Evolutionary conservation across 2,888 invertebrate species (phyloP).

Genomic region (Erpobdella octoculata): DNA sequence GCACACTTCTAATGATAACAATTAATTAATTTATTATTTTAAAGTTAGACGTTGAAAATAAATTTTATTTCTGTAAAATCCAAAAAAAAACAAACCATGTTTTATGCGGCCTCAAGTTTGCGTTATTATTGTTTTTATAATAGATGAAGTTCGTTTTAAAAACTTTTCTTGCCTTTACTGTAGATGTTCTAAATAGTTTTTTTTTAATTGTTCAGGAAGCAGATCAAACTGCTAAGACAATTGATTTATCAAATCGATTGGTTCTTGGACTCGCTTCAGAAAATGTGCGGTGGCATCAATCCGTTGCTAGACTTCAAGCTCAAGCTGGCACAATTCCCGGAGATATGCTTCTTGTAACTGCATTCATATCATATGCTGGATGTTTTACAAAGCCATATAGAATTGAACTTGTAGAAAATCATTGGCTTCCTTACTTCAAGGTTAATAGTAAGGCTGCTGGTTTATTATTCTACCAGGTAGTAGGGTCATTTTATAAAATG

Average conservation of each 20-base stretch:
- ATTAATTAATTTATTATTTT: too few relatives aligned
- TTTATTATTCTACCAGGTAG: not conserved
- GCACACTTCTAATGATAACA: too few relatives aligned
- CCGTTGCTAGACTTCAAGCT: slow-evolving; percentile 68
- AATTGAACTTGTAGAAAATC: slow-evolving; percentile 67
- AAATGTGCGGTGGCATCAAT: slow-evolving; percentile 90
- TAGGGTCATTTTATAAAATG: too few relatives aligned
- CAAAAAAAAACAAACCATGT: too few relatives aligned
- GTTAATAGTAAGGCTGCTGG: slow-evolving; percentile 45
- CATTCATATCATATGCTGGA: slow-evolving; percentile 91
- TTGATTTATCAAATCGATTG: slow-evolving; percentile 79
- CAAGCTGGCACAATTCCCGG: slow-evolving; percentile 86
- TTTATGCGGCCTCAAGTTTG: too few relatives aligned
- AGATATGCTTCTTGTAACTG: slow-evolving; percentile 81
- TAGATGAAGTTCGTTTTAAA: not conserved
- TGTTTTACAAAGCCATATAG: slow-evolving; percentile 90
- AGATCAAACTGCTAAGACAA: slow-evolving; percentile 84
- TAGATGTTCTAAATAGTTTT: too few relatives aligned
- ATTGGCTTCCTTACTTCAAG: slow-evolving; percentile 66
- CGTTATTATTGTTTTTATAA: not conserved
- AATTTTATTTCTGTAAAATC: too few relatives aligned
- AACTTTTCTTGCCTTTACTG: too few relatives aligned
- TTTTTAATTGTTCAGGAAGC: slow-evolving; percentile 78
- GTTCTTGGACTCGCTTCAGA: slow-evolving; percentile 90
- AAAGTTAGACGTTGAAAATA: too few relatives aligned